A percentile compares a stretch with the other conserved stretches of the same genome.
Conservation (phyloP, 2,888 invertebrate species). For the Nomada hirtipes region DNA sequence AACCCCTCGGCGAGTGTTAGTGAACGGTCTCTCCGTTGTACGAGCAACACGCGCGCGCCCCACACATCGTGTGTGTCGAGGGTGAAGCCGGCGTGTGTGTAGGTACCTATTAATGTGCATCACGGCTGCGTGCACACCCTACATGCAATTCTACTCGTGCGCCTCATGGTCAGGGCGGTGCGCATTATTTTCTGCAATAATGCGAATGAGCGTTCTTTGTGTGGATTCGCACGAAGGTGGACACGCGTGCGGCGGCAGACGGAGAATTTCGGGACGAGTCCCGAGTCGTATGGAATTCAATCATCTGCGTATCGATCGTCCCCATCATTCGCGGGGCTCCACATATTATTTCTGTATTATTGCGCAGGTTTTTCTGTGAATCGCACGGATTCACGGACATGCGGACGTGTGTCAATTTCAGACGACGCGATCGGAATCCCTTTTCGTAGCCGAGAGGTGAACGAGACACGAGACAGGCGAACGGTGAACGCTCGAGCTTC, state of each 20-base stretch:
- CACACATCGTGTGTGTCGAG: slow-evolving; percentile 16
- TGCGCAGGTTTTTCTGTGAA: slow-evolving; percentile 10
- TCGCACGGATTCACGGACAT: background rate
- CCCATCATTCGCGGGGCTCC: background rate
- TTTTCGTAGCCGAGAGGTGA: background rate
- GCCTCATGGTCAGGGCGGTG: slow-evolving; percentile 68
- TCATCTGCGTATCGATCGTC: background rate
- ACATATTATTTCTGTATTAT: slow-evolving; percentile 20
- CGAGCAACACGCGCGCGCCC: slow-evolving; percentile 9
- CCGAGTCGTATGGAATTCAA: background rate
- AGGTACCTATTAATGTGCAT: slow-evolving; percentile 64
- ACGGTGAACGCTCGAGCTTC: slow-evolving; percentile 18
- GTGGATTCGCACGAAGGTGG: slow-evolving; percentile 44
- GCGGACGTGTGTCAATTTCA: background rate
- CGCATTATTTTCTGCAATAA: slow-evolving; percentile 65
- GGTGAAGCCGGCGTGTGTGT: slow-evolving; percentile 45
- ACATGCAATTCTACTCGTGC: slow-evolving; percentile 62
- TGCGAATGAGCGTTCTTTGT: slow-evolving; percentile 58
- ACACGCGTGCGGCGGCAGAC: slow-evolving; percentile 41
- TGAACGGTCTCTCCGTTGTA: slow-evolving; percentile 51
- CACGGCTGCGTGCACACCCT: slow-evolving; percentile 75
- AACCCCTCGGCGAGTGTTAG: slow-evolving; percentile 60
- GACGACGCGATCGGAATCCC: slow-evolving; percentile 2
- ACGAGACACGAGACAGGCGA: background rate
- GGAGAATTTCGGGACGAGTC: slow-evolving; percentile 18